Conservation (phyloP, 1,140 invertebrate species). For the Drosophila sucinea region DNA sequence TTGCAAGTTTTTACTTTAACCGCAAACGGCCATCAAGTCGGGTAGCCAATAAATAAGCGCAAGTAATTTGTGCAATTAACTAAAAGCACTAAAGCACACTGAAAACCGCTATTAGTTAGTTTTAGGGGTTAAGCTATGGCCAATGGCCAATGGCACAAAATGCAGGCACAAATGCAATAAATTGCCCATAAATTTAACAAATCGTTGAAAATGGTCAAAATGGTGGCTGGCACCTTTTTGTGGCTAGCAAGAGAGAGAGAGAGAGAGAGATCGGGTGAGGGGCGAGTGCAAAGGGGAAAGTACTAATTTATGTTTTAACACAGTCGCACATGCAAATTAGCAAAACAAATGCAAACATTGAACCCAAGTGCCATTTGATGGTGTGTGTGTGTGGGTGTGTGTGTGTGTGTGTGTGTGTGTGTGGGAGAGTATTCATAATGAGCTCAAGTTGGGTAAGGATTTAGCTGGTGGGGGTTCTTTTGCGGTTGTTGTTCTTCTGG, state of each 20-base stretch:
- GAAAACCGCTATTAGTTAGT: slow-evolving; percentile 56
- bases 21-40: slow-evolving; percentile 35
- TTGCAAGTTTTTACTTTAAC: neutral
- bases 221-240: slow-evolving; percentile 19
- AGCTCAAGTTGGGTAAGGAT: slow-evolving; percentile 47
- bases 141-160: neutral
- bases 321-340: slow-evolving; percentile 75
- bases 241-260: neutral
- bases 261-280: neutral
- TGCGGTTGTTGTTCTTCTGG: slow-evolving; percentile 50
- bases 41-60: slow-evolving; percentile 61
- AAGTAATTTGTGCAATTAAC: slow-evolving; percentile 73
- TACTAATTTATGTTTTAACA: slow-evolving; percentile 71
- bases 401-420: neutral
- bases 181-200: slow-evolving; percentile 54
- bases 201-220: slow-evolving; percentile 41
- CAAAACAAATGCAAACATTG: slow-evolving; percentile 49
- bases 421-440: slow-evolving; percentile 43
- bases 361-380: neutral
- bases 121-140: slow-evolving; percentile 23
- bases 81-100: slow-evolving; percentile 38
- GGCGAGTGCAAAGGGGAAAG: neutral
- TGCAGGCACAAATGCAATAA: slow-evolving; percentile 50
- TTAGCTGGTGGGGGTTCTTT: slow-evolving; percentile 35
- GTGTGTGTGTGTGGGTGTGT: neutral